phyloP scores from a whole-genome alignment of 2,797 vertebrate species.

The Margarornis squamiger region DNA sequence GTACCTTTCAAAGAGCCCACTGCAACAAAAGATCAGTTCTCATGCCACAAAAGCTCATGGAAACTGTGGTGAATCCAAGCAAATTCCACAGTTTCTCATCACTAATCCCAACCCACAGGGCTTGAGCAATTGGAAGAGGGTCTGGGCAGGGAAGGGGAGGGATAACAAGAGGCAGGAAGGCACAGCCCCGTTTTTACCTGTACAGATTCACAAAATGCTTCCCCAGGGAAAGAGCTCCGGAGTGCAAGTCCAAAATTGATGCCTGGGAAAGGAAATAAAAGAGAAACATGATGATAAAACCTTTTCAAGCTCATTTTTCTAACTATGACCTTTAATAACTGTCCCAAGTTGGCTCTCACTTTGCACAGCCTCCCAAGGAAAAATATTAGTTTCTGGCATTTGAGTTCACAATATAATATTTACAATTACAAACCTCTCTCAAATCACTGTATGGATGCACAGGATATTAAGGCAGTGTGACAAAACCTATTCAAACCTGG shows the following conservation, averaged over 20 bases:
- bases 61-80: not conserved
- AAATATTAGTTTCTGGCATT: not conserved
- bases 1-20: not conserved
- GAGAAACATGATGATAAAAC: not conserved
- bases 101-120: not conserved
- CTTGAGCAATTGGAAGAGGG: not conserved
- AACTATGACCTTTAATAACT: not conserved
- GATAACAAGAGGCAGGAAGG: not conserved
- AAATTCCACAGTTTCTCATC: not conserved
- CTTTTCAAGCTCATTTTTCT: not conserved
- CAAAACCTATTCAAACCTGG: not conserved
- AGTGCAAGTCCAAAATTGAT: constrained; percentile 95
- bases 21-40: not conserved
- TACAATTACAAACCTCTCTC: not conserved
- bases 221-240: constrained; percentile 92
- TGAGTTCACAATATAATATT: not conserved
- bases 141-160: not conserved
- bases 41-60: not conserved
- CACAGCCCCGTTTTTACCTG: constrained; percentile 78
- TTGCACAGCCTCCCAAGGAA: not conserved
- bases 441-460: not conserved
- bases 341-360: not conserved
- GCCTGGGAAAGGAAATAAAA: constrained; percentile 77
- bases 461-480: not conserved
- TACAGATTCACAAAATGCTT: constrained; percentile 97